Evolutionary conservation across 2,797 vertebrate genomes (phyloP).

Genomic region (Amphiprion clarkii): DNA sequence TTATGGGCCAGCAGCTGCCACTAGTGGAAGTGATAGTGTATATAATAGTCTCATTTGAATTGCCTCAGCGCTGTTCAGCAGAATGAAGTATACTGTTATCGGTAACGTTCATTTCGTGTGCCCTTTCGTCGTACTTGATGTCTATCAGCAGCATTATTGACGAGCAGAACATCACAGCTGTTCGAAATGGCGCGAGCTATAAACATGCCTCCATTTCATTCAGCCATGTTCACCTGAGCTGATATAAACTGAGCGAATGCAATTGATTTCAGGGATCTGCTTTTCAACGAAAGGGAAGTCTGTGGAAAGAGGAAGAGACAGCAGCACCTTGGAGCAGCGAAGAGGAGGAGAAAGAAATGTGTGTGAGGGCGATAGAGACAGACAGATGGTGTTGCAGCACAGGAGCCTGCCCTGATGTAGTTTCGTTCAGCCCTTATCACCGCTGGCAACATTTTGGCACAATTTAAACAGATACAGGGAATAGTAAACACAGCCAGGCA

Average conservation of each 20-base stretch:
- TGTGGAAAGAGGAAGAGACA: constrained; percentile 44
- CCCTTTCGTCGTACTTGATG: constrained; percentile 59
- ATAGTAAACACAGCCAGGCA: constrained; percentile 50
- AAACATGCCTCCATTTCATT: constrained; percentile 30
- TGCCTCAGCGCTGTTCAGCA: constrained; percentile 18
- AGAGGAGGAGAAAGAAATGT: constrained; percentile 66
- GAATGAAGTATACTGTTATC: constrained; percentile 47
- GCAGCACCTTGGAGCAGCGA: constrained; percentile 45
- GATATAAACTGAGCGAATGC: constrained; percentile 71
- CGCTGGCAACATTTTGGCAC: constrained; percentile 59
- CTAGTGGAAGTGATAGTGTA: constrained; percentile 19
- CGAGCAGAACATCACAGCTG: constrained; percentile 31
- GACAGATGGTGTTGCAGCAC: constrained; percentile 71
- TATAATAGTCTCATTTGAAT: constrained; percentile 45
- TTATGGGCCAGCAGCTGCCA: constrained; percentile 43
- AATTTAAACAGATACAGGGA: constrained; percentile 55
- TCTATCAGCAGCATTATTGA: constrained; percentile 61
- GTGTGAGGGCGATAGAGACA: constrained; percentile 72
- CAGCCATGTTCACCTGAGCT: constrained; percentile 46
- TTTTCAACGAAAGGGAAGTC: constrained; percentile 50
- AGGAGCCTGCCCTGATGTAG: constrained; percentile 63
- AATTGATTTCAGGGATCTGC: constrained; percentile 69
- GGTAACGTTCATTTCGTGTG: constrained; percentile 50
- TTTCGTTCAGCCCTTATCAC: constrained; percentile 67
- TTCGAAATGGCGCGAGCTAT: constrained; percentile 2